Percentiles rank a stretch among this genome's conserved stretches.
Conservation (phyloP, 1,140 invertebrate species). For the Heliconius hewitsoni region DNA sequence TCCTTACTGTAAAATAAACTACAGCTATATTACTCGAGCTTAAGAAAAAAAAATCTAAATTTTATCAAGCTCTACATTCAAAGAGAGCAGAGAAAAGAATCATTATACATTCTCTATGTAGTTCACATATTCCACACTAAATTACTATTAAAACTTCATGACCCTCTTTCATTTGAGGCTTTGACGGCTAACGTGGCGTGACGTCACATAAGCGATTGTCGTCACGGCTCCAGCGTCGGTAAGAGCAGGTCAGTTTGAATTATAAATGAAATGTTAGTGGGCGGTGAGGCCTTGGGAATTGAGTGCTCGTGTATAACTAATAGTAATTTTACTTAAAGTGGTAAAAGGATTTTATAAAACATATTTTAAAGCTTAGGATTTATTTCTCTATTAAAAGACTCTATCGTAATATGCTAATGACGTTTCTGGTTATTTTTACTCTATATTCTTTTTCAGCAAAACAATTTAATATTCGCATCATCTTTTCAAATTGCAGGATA, state of each 20-base stretch:
- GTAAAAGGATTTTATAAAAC: neutral
- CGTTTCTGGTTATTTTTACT: too few species aligned
- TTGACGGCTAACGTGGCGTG: slow-evolving; percentile 27
- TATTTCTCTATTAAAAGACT: neutral
- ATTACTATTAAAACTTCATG: slow-evolving; percentile 18
- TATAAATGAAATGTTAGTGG: slow-evolving; percentile 26
- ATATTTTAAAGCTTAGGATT: neutral
- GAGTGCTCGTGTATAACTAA: slow-evolving; percentile 6
- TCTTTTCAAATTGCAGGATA: too few species aligned
- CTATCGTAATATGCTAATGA: neutral
- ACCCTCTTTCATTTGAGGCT: slow-evolving; percentile 33
- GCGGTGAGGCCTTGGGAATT: slow-evolving; percentile 5
- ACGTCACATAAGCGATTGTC: slow-evolving; percentile 32
- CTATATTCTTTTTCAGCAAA: too few species aligned
- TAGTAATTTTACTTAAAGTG: neutral
- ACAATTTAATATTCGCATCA: too few species aligned
- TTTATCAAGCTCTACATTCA: neutral
- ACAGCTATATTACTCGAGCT: too few species aligned
- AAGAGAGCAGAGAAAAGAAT: neutral
- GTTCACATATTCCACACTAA: neutral
- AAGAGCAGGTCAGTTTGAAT: slow-evolving; percentile 27
- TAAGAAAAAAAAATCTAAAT: neutral
- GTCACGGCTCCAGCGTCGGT: slow-evolving; percentile 4
- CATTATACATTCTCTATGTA: slow-evolving; percentile 8
- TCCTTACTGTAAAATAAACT: too few species aligned